phyloP scores from a whole-genome alignment of 2,888 invertebrate species.

The Trissolcus brochymenae region DNA sequence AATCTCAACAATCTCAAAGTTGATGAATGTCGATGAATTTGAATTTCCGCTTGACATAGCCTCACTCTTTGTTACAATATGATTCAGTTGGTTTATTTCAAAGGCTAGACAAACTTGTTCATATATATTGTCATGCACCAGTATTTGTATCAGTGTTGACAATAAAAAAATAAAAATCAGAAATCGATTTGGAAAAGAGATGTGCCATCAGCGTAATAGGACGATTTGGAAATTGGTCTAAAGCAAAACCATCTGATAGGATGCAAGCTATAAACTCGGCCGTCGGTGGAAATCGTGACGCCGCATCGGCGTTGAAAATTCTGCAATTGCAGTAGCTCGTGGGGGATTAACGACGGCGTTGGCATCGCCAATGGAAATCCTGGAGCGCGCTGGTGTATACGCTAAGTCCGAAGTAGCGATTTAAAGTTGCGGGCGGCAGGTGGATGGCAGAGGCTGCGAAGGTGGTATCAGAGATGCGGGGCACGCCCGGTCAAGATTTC shows the following conservation, averaged over 20 bases:
- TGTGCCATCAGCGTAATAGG: too few relatives aligned
- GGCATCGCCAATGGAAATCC: slow-evolving; percentile 53
- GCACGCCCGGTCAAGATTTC: slow-evolving; percentile 77
- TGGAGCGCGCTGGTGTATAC: slow-evolving; percentile 45
- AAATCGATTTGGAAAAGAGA: too few relatives aligned
- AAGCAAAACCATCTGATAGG: neutral
- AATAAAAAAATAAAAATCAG: too few relatives aligned
- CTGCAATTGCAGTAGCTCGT: slow-evolving; percentile 49
- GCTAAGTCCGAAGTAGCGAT: slow-evolving; percentile 64
- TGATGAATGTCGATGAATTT: too few relatives aligned
- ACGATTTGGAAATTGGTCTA: too few relatives aligned
- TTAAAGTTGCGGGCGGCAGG: slow-evolving; percentile 54
- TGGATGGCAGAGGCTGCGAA: slow-evolving; percentile 42
- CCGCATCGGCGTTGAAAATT: slow-evolving; percentile 46
- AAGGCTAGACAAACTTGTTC: too few relatives aligned
- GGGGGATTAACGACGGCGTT: slow-evolving; percentile 48
- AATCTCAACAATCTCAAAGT: neutral
- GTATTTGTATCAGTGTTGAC: too few relatives aligned
- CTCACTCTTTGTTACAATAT: too few relatives aligned
- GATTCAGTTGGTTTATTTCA: too few relatives aligned
- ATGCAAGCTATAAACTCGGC: neutral
- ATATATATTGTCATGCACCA: too few relatives aligned
- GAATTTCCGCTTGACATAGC: too few relatives aligned
- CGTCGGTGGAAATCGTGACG: slow-evolving; percentile 35
- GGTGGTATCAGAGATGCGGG: slow-evolving; percentile 75